Base-by-base conservation (phyloP, 2,888 invertebrate genomes). In the Lysandra bellargus region DNA sequence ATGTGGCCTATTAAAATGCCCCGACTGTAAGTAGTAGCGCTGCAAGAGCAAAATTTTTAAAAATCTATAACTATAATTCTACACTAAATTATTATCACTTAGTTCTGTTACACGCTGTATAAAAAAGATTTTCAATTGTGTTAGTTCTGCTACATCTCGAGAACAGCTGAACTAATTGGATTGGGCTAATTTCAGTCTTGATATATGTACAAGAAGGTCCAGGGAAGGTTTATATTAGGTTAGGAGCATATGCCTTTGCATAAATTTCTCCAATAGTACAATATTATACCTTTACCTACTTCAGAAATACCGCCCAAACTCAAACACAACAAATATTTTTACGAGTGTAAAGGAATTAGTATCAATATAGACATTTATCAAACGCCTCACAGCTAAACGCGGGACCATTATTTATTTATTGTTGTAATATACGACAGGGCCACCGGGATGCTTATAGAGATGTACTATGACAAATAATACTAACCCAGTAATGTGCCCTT, bases 361-460 rank as follows among this genome's bases (percentile, higher is more conserved):
- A 60, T 40, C 40, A 37, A 78, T 78, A 40, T 44, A 23, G 61
- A 64, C 78, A 78, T 78, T 44, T 23, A 78, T 81, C 77, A 83
- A 84, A 85, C 85, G 82, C 80, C 85, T 7, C 40, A 1, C 83
- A 83, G 84, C 85, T 82, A 87, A 87, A 86, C 86, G 85, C 86
- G 85, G 82, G 83, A 81, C 81, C 84, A 83, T 84, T 84, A 83
- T 88, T 89, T 89, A 90, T 89, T 89, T 88, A 87, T 88, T 85
- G 84, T 84, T 85, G 83, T 85, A 86, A 90, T 89, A 88, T 88
- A 88, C 88, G 85, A 86, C 84, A 80, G 84, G 88, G 87, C 89
- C 90, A 89, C 89, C 90, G 87, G 85, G 83, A 84, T 83, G 85
- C 87, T 88, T 90, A 89, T 89, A 90, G 86, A 89, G 89, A 89